Evolutionary conservation across 2,797 vertebrate genomes (phyloP).

Genomic region (Callimico goeldii): DNA sequence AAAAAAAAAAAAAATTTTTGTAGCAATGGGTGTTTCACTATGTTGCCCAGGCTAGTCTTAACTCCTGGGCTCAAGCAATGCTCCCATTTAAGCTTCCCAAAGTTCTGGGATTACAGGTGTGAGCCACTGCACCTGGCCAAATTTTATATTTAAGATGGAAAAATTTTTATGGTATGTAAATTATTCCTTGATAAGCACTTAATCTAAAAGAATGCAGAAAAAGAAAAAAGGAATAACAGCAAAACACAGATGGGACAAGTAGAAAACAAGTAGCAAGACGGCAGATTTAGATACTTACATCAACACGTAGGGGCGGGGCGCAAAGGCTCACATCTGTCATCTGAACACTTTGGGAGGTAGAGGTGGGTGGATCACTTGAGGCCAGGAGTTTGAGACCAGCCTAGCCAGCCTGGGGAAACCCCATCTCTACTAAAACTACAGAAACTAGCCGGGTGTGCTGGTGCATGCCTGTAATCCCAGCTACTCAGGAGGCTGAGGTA

Average conservation of each 20-base stretch:
- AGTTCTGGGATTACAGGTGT: neutral
- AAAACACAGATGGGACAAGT: neutral
- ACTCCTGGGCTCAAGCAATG: neutral
- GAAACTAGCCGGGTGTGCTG: neutral
- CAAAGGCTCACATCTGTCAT: neutral
- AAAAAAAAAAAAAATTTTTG: neutral
- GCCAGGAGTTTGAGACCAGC: neutral
- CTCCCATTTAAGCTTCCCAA: neutral
- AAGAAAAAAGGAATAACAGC: neutral
- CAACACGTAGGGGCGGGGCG: neutral
- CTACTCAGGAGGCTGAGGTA: neutral
- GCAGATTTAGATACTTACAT: neutral
- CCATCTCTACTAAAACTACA: neutral
- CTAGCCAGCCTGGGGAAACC: neutral
- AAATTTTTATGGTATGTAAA: neutral
- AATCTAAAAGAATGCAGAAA: neutral
- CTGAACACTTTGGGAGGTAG: neutral
- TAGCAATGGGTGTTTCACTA: neutral
- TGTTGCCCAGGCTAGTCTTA: neutral
- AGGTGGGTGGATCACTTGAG: neutral
- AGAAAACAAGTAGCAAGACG: slow-evolving; percentile 9
- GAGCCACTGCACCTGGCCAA: neutral
- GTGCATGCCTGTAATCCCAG: neutral
- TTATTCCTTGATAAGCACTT: neutral
- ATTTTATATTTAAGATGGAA: neutral